A percentile compares a stretch with the other conserved stretches of the same genome.
Evolutionary conservation across 2,888 invertebrate species (phyloP).

Genomic region (Cataglyphis rosenhaueri): DNA sequence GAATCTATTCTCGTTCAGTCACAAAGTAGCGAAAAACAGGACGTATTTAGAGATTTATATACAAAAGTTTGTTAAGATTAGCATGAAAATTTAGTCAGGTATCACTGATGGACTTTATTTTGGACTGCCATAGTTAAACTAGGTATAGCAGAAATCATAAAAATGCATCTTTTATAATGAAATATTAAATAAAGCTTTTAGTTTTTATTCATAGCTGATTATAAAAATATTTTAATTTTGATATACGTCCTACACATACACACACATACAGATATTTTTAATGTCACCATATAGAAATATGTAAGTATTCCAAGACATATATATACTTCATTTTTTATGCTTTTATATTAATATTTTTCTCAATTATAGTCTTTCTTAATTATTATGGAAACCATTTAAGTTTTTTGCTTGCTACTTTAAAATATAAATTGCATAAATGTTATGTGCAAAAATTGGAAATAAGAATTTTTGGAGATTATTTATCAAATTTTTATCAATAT

Average conservation of each 20-base stretch:
- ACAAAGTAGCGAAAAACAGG: slow-evolving; percentile 15
- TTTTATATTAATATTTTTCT: slow-evolving; percentile 70
- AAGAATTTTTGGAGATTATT: slow-evolving; percentile 51
- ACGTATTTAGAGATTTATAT: slow-evolving; percentile 65
- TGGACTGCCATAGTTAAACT: slow-evolving; percentile 61
- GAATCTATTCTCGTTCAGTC: slow-evolving; percentile 54
- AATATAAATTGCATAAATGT: slow-evolving; percentile 58
- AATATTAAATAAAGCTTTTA: slow-evolving; percentile 70
- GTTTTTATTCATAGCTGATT: slow-evolving; percentile 71
- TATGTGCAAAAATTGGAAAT: slow-evolving; percentile 60
- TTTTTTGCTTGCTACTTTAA: slow-evolving; percentile 34
- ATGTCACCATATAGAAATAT: slow-evolving; percentile 59
- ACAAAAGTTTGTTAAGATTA: slow-evolving; percentile 61
- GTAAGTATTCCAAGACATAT: slow-evolving; percentile 59
- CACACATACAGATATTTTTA: slow-evolving; percentile 60
- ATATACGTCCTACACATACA: slow-evolving; percentile 63
- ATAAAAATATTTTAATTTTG: slow-evolving; percentile 73
- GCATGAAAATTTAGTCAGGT: slow-evolving; percentile 67
- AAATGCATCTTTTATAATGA: slow-evolving; percentile 68
- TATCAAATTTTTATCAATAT: slow-evolving; percentile 38
- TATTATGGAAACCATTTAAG: slow-evolving; percentile 24
- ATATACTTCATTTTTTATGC: slow-evolving; percentile 56
- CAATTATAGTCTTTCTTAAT: slow-evolving; percentile 49
- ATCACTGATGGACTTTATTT: slow-evolving; percentile 63
- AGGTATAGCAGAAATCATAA: slow-evolving; percentile 56